Conservation (phyloP, 2,888 invertebrate species). For the Linnaemya tessellans region DNA sequence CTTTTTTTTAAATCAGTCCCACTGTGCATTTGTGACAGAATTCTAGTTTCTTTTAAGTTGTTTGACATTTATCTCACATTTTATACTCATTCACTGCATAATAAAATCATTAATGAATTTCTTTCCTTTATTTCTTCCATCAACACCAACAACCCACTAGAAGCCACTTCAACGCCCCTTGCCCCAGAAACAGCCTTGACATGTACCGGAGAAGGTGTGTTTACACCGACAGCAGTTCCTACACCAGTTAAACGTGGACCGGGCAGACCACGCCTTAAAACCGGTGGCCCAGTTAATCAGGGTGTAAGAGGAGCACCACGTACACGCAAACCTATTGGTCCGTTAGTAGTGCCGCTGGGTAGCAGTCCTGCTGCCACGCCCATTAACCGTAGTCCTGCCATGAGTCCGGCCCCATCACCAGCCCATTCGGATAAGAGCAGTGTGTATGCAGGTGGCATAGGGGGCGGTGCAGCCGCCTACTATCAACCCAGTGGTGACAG, state of each 20-base stretch:
- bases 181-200: slow-evolving; percentile 52
- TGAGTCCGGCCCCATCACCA: slow-evolving; percentile 82
- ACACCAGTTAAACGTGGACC: slow-evolving; percentile 86
- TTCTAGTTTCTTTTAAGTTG: too few relatives aligned
- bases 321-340: slow-evolving; percentile 85
- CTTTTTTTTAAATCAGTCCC: too few relatives aligned
- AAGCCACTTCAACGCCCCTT: slow-evolving; percentile 35
- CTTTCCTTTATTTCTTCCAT: slow-evolving; percentile 27
- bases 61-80: not conserved
- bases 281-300: slow-evolving; percentile 87
- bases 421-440: slow-evolving; percentile 75
- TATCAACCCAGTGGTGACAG: slow-evolving; percentile 63
- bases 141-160: slow-evolving; percentile 41
- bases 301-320: slow-evolving; percentile 86
- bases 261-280: slow-evolving; percentile 87
- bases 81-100: not conserved
- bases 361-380: slow-evolving; percentile 82
- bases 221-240: slow-evolving; percentile 75
- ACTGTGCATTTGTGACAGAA: too few relatives aligned
- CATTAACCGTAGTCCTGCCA: slow-evolving; percentile 80
- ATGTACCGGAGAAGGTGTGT: slow-evolving; percentile 68
- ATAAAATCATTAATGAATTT: slow-evolving; percentile 44
- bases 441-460: slow-evolving; percentile 35
- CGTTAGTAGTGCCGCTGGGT: slow-evolving; percentile 82
- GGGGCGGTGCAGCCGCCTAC: slow-evolving; percentile 32